Percentiles rank a stretch among this genome's conserved stretches.
phyloP scores from a whole-genome alignment of 2,888 invertebrate genomes.

The Tolmerus cingulatus region DNA sequence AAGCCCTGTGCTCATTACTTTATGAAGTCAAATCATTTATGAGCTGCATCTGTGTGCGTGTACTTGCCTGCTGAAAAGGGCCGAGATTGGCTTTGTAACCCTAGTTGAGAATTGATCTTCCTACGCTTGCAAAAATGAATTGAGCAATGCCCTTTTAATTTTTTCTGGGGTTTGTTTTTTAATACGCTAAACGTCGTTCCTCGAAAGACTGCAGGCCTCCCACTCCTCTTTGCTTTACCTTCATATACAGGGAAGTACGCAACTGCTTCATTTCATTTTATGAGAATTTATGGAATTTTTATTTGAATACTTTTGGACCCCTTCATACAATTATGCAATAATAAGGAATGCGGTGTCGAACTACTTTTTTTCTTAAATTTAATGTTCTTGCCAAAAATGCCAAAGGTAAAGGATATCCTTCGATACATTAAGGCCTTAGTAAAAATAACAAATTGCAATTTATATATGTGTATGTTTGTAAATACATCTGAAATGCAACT shows the following conservation, averaged over 20 bases:
- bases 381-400: background rate
- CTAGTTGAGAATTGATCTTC: constrained; percentile 25
- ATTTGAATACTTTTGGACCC: constrained; percentile 31
- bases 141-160: constrained; percentile 6
- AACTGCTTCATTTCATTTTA: background rate
- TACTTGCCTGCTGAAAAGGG: background rate
- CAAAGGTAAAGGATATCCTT: background rate
- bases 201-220: background rate
- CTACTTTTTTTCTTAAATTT: background rate
- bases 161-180: background rate
- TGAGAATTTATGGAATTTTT: constrained; percentile 36
- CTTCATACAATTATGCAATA: background rate
- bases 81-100: constrained; percentile 22
- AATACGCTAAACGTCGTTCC: background rate
- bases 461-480: no score
- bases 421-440: background rate
- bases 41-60: background rate
- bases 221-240: background rate
- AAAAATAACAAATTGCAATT: no score
- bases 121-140: constrained; percentile 17
- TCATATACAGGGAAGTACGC: background rate
- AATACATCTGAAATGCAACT: no score
- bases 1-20: background rate
- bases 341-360: background rate
- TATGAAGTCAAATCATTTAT: constrained; percentile 7